Evolutionary conservation across 1,140 invertebrate species (phyloP).

Genomic region (Brachionus manjavacas): DNA sequence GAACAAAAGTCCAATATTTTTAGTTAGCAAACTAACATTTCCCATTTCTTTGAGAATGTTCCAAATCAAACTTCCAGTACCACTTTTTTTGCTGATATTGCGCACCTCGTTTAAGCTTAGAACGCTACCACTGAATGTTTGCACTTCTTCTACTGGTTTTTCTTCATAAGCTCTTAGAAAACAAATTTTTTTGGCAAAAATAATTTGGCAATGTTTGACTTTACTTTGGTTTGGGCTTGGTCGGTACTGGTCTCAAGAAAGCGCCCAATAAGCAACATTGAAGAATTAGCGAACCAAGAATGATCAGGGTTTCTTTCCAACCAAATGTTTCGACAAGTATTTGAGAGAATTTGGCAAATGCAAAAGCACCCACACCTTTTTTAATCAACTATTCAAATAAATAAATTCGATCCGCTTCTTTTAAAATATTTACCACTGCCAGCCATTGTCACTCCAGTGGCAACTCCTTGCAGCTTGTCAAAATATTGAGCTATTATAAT

Average conservation of each 20-base stretch:
- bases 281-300: slow-evolving; percentile 19
- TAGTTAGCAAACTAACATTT: neutral
- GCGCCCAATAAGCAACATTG: slow-evolving; percentile 37
- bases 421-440: slow-evolving; percentile 48
- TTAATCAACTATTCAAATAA: neutral
- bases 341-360: slow-evolving; percentile 50
- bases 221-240: neutral
- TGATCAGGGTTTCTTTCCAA: slow-evolving; percentile 47
- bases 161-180: neutral
- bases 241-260: slow-evolving; percentile 14
- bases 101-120: neutral
- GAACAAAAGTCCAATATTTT: slow-evolving; percentile 18
- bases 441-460: slow-evolving; percentile 74
- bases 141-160: neutral
- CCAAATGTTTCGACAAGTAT: slow-evolving; percentile 49
- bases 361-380: slow-evolving; percentile 51
- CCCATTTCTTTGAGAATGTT: slow-evolving; percentile 30
- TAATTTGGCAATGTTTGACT: neutral
- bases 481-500: slow-evolving; percentile 87
- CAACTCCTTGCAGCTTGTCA: slow-evolving; percentile 79
- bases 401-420: neutral
- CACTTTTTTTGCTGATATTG: neutral
- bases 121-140: slow-evolving; percentile 16
- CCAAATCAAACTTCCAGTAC: neutral
- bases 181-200: neutral